These are phyloP conservation scores for Lysiphlebus fabarum DNA, from an alignment of 1,140 invertebrate genomes.

Conservation along the genomic window DNA sequence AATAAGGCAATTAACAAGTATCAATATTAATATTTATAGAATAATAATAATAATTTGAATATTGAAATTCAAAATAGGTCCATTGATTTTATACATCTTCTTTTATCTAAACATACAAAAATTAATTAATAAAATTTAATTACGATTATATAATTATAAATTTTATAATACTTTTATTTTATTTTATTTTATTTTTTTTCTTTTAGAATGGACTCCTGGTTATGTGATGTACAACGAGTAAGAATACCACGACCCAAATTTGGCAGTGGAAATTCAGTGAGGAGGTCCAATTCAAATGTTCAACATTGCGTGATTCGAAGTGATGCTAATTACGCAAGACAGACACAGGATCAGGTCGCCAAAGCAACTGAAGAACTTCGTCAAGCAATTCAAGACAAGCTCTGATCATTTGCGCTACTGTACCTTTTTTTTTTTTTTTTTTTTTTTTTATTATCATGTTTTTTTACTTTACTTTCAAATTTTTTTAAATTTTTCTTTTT, in stretches of 20 bases:
- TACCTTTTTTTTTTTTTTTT: slow-evolving; percentile 12
- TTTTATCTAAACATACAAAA: too few relatives aligned
- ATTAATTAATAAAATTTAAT: too few relatives aligned
- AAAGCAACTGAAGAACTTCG: slow-evolving; percentile 72
- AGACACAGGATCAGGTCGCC: slow-evolving; percentile 56
- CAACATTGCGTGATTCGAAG: slow-evolving; percentile 41
- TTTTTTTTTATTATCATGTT: slow-evolving; percentile 1
- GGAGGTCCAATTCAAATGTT: slow-evolving; percentile 46
- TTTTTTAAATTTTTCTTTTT: too few relatives aligned
- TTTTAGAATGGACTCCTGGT: slow-evolving; percentile 71
- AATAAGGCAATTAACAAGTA: too few relatives aligned
- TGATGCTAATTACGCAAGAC: slow-evolving; percentile 39
- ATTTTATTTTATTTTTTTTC: background rate
- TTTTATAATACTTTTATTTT: background rate
- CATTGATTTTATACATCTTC: too few relatives aligned
- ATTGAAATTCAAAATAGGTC: too few relatives aligned
- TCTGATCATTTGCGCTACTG: slow-evolving; percentile 53
- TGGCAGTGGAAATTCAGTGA: slow-evolving; percentile 59
- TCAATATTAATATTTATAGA: too few relatives aligned
- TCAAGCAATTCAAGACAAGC: slow-evolving; percentile 69
- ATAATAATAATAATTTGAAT: too few relatives aligned
- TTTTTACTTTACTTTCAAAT: background rate
- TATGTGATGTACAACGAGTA: slow-evolving; percentile 76
- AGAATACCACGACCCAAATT: slow-evolving; percentile 81
- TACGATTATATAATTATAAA: too few relatives aligned